Base-by-base conservation (phyloP, 1,140 invertebrate genomes). In the Copidosoma floridanum region DNA sequence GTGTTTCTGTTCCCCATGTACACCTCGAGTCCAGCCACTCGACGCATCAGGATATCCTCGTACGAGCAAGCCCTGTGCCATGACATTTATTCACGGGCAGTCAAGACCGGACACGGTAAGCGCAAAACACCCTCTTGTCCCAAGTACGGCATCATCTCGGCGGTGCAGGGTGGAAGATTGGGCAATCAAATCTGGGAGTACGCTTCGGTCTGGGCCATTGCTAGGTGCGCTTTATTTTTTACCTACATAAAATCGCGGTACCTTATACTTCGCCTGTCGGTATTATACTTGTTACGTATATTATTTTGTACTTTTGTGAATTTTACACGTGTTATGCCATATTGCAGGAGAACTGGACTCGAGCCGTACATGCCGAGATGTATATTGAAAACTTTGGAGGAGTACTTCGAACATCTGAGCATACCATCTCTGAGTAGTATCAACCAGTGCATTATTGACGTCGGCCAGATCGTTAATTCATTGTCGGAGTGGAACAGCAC, bases 101-200 rank as follows among this genome's bases (percentile, higher is more conserved):
- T 29, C 7, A 54, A 43, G 43, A 75, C 74, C 10, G 83, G 80
- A 57, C 66, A 82, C 26, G 81, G 79, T 57, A 78, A 75, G 35
- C 56, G 73, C 48, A 74, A 71, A 29, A 67, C 71, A 14, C 53
- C 65, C 5, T 64, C 75, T 4, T 84, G 83, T 71, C 82, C 81
- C 0, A 79, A 77, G 16, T 78, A 82, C 63, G 84, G 84, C 40
- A 84, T 85, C 32, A 82, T 85, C 10, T 85, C 84, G 1, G 81
- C 81, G 27, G 76, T 79, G 32, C 81, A 84, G 72, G 83, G 83
- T 60, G 85, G 85, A 20, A 71, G 85, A 53, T 65, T 88, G 50
- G 88, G 86, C 38, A 87, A 87, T 70, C 84, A 85, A 66, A 87
- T 87, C 69, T 86, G 84, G 82, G 84, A 86, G 58, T 87, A 86